Evolutionary conservation across 2,113 vertebrate genomes (phyloP).

Genomic region (Ondatra zibethicus): DNA sequence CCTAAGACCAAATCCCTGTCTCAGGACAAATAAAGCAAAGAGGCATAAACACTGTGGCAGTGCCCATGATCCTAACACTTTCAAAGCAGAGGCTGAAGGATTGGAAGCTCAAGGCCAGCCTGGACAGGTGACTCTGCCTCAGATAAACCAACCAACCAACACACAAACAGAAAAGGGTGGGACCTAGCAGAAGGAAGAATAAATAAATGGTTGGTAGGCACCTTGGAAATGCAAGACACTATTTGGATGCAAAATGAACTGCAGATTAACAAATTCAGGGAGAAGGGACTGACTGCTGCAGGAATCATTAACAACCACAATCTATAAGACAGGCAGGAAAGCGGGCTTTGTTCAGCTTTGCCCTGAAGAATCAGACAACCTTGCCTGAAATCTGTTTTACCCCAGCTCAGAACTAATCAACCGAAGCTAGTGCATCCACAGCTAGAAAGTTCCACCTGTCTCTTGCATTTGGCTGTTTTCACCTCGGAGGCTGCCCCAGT

Average conservation of each 20-base stretch:
- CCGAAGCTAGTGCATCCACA: neutral
- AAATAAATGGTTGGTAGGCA: conserved; percentile 62
- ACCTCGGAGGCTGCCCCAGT: neutral
- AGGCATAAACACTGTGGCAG: too few species aligned
- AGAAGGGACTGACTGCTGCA: conserved; percentile 54
- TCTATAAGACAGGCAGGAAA: conserved; percentile 75
- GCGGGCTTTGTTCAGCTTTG: conserved; percentile 68
- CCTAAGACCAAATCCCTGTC: neutral
- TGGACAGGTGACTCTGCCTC: neutral
- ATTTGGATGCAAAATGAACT: conserved; percentile 79
- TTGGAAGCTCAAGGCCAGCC: neutral
- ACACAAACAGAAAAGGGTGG: neutral
- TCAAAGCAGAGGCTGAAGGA: neutral
- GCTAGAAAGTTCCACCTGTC: neutral
- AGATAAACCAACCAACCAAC: neutral
- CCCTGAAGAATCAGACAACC: conserved; percentile 62
- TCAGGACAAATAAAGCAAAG: neutral
- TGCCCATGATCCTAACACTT: neutral
- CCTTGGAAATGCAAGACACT: conserved; percentile 63
- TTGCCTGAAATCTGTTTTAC: conserved; percentile 60
- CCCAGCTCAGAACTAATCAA: conserved; percentile 13
- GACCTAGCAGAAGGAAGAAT: neutral
- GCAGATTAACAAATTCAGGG: conserved; percentile 64
- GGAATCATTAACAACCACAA: conserved; percentile 74
- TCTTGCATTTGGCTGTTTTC: neutral